Conservation (phyloP, 2,888 invertebrate species). For the Cremastobaeus sp. region DNA sequence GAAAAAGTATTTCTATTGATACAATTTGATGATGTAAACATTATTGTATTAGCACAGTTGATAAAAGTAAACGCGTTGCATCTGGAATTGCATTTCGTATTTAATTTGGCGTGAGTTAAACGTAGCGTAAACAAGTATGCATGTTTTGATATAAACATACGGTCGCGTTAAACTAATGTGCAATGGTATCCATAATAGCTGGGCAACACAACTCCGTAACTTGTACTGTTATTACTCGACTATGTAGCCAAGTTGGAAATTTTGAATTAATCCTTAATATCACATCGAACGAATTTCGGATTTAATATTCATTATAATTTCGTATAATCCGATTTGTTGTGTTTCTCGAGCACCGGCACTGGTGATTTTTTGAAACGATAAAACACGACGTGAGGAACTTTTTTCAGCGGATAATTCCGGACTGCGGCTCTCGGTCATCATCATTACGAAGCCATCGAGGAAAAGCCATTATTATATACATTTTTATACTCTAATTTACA, state of each 20-base stretch:
- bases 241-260: constrained; percentile 16
- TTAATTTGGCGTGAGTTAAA: constrained; percentile 46
- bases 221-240: constrained; percentile 27
- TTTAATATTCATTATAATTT: too few species aligned
- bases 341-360: too few species aligned
- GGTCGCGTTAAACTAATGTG: constrained; percentile 33
- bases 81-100: constrained; percentile 34
- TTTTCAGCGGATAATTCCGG: constrained; percentile 2
- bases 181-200: constrained; percentile 32
- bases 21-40: too few species aligned
- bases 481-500: constrained; percentile 47
- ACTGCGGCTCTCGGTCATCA: constrained; percentile 4
- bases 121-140: constrained; percentile 39
- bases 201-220: constrained; percentile 18
- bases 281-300: too few species aligned
- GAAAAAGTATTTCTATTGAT: too few species aligned
- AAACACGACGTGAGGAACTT: too few species aligned
- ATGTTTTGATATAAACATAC: constrained; percentile 43
- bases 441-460: constrained; percentile 17
- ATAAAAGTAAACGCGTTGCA: constrained; percentile 38
- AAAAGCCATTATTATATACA: constrained; percentile 33
- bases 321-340: too few species aligned
- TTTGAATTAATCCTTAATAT: too few species aligned
- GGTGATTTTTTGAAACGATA: too few species aligned
- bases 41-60: too few species aligned